phyloP scores from a whole-genome alignment of 2,113 vertebrate genomes.

The Rhabdornis inornatus region DNA sequence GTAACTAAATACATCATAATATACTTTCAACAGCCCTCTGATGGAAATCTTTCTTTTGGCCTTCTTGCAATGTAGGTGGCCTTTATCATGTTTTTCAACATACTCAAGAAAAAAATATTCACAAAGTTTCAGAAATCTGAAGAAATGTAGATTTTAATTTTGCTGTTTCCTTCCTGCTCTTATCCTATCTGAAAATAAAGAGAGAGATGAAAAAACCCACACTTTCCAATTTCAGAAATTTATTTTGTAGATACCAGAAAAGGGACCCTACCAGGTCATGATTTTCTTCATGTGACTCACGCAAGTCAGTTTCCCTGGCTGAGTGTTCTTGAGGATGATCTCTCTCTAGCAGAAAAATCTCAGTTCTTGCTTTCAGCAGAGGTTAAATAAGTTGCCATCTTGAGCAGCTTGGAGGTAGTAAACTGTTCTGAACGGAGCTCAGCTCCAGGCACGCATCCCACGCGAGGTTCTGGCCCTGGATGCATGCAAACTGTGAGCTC shows the following conservation, averaged over 20 bases:
- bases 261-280: background rate
- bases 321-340: background rate
- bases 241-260: background rate
- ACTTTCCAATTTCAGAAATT: background rate
- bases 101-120: background rate
- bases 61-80: background rate
- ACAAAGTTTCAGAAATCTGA: background rate
- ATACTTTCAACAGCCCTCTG: background rate
- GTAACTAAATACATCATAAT: background rate
- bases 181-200: background rate
- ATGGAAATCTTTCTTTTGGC: background rate
- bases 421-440: background rate
- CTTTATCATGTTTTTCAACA: background rate
- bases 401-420: background rate
- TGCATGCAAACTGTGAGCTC: rapidly evolving
- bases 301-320: background rate
- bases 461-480: background rate
- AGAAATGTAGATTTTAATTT: background rate
- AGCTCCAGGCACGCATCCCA: background rate
- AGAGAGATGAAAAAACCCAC: background rate
- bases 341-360: background rate
- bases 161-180: background rate
- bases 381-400: background rate
- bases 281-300: background rate
- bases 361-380: background rate